Evolutionary conservation across 2,113 vertebrate species (phyloP).

Genomic region (Lota lota): DNA sequence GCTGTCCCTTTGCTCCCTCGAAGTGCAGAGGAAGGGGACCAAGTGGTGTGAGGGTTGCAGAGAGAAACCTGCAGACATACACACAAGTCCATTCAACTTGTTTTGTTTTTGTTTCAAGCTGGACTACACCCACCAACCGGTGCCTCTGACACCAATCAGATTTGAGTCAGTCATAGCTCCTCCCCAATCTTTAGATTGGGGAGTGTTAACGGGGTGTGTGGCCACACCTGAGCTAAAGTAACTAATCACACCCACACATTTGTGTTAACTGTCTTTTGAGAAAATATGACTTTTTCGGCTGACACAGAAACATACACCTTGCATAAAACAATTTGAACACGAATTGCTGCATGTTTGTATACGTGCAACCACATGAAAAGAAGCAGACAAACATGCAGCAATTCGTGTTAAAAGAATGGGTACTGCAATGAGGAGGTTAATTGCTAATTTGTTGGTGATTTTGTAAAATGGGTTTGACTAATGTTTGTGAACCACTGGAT

Average conservation of each 20-base stretch:
- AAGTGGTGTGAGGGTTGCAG: conserved; percentile 24
- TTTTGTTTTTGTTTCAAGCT: conserved; percentile 9
- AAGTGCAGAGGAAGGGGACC: conserved; percentile 23
- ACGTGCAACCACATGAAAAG: too few species aligned
- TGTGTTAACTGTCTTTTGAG: neutral
- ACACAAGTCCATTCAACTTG: conserved; percentile 28
- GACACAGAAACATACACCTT: too few species aligned
- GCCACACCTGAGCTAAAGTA: neutral
- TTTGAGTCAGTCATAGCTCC: conserved; percentile 4
- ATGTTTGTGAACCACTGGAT: too few species aligned
- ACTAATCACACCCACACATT: neutral
- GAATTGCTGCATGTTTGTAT: too few species aligned
- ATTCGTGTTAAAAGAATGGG: too few species aligned
- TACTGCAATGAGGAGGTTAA: too few species aligned
- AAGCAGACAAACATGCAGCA: too few species aligned
- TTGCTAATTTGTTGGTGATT: too few species aligned
- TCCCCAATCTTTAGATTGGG: conserved; percentile 28
- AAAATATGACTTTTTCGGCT: too few species aligned
- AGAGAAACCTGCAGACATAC: conserved; percentile 6
- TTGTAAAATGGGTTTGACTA: too few species aligned
- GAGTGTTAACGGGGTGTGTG: conserved; percentile 14
- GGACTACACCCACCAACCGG: conserved; percentile 23
- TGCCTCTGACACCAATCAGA: conserved; percentile 14
- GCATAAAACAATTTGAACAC: too few species aligned
- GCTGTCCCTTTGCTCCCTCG: conserved; percentile 23